Conservation (phyloP, 2,797 vertebrate genomes). For the Eupleurogrammus muticus region DNA sequence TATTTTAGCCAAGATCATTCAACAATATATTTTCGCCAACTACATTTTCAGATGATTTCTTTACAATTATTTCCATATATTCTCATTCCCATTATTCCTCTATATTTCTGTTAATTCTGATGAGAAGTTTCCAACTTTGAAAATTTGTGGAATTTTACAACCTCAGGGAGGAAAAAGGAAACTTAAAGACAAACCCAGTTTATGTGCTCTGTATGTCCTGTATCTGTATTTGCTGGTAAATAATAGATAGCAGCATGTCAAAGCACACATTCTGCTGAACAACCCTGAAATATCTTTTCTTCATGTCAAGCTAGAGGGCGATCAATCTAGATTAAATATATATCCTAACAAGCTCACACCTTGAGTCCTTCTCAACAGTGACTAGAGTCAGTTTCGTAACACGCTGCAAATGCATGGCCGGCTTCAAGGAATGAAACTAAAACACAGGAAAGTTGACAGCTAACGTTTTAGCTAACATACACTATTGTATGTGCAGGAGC, state of each 20-base stretch:
- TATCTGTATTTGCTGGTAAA: not conserved
- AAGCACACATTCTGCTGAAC: too few relatives aligned
- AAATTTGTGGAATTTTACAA: too few relatives aligned
- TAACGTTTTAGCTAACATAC: slow-evolving; percentile 4
- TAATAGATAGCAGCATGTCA: not conserved
- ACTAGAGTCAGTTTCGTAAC: not conserved
- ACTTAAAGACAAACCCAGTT: not conserved
- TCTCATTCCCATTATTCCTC: too few relatives aligned
- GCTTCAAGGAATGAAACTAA: not conserved
- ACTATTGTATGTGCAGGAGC: not conserved
- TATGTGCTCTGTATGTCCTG: not conserved
- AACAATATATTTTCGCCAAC: too few relatives aligned
- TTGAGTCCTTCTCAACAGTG: not conserved
- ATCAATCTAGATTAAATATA: not conserved
- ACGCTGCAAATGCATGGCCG: not conserved
- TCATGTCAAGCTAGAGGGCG: too few relatives aligned
- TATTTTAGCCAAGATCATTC: too few relatives aligned
- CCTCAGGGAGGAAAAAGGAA: not conserved
- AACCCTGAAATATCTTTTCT: too few relatives aligned
- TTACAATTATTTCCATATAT: too few relatives aligned
- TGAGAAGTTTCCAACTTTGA: too few relatives aligned
- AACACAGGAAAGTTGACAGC: not conserved
- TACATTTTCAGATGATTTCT: too few relatives aligned
- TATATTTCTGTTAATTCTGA: too few relatives aligned
- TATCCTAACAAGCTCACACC: not conserved